These are phyloP conservation scores for Alligator mississippiensis DNA, from an alignment of 2,113 vertebrate species.

Conservation along the genomic window DNA sequence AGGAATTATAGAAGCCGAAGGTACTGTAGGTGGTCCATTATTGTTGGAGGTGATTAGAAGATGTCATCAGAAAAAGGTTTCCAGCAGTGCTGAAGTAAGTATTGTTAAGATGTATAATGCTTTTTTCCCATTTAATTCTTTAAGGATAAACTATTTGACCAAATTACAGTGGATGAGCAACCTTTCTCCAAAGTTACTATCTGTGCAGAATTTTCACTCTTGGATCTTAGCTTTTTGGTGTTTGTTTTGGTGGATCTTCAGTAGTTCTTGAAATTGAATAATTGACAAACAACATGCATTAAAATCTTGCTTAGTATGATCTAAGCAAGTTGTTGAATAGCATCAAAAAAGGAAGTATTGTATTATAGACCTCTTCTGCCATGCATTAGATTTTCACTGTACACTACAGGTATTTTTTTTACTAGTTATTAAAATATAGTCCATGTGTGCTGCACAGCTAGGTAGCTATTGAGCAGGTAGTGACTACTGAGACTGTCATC, in stretches of 20 bases:
- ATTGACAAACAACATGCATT: too few species aligned
- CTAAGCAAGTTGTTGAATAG: too few species aligned
- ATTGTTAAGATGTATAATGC: background rate
- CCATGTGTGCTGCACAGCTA: too few species aligned
- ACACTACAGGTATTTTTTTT: too few species aligned
- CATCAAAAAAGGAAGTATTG: too few species aligned
- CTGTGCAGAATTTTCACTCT: background rate
- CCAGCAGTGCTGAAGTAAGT: conserved; percentile 77
- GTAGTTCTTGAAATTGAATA: background rate
- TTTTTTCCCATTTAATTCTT: background rate
- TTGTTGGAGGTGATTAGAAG: conserved; percentile 88
- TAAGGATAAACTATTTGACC: background rate
- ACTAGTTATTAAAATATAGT: too few species aligned
- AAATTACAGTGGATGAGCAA: background rate
- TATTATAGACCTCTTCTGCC: too few species aligned
- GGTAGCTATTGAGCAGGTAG: too few species aligned
- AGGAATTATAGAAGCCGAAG: conserved; percentile 83
- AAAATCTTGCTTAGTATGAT: too few species aligned
- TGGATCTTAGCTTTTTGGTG: background rate
- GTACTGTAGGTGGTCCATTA: conserved; percentile 82
- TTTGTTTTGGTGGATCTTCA: background rate
- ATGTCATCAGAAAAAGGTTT: conserved; percentile 75
- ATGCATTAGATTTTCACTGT: too few species aligned
- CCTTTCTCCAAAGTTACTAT: background rate
- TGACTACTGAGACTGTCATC: too few species aligned